These are phyloP conservation scores for Pseudopipra pipra DNA, from an alignment of 2,113 vertebrate species.

Conservation along the genomic window DNA sequence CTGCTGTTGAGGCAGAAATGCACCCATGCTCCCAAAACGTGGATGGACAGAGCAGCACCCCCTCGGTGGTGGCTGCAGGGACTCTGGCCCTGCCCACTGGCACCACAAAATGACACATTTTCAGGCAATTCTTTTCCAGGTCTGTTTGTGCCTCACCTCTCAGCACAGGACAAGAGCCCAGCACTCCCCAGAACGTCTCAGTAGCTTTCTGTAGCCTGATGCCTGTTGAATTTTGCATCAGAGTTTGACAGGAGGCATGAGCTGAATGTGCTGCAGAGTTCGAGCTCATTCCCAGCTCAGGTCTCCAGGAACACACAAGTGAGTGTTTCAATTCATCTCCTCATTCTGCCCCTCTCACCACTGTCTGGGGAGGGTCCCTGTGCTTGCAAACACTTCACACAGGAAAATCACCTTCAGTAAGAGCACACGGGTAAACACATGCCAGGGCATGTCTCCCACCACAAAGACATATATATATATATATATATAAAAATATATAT, in stretches of 20 bases:
- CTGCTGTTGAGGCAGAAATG: not conserved
- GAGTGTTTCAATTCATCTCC: not conserved
- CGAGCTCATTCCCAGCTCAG: not conserved
- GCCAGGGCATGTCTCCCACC: not conserved
- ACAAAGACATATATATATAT: not conserved
- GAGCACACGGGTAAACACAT: not conserved
- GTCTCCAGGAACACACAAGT: not conserved
- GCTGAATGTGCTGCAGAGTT: not conserved
- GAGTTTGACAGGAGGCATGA: not conserved
- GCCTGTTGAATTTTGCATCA: not conserved
- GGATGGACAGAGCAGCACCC: accelerated
- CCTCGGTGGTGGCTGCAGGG: accelerated
- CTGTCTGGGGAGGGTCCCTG: not conserved
- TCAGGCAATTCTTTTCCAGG: not conserved
- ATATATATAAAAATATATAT: not conserved
- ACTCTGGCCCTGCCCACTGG: not conserved
- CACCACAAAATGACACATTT: not conserved
- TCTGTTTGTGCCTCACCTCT: not conserved
- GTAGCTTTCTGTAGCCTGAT: not conserved
- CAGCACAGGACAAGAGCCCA: not conserved
- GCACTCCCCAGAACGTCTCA: not conserved
- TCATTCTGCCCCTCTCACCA: not conserved
- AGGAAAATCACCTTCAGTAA: not conserved
- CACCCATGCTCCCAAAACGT: accelerated
- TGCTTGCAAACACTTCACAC: not conserved